A percentile compares a stretch with the other conserved stretches of the same genome.
phyloP scores from a whole-genome alignment of 2,888 invertebrate genomes.

The Trichogramma evanescens region DNA sequence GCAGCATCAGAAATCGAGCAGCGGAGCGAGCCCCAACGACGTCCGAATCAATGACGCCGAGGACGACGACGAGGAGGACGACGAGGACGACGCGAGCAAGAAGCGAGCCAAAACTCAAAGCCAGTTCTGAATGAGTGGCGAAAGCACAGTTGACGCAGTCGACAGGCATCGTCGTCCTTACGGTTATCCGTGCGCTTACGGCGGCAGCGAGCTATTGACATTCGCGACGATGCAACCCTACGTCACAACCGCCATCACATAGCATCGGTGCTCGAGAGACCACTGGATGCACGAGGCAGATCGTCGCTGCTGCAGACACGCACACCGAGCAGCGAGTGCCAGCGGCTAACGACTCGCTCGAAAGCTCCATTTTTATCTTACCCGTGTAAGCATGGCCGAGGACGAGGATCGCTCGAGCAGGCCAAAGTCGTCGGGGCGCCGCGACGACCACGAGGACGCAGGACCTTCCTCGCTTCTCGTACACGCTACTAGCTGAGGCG shows the following conservation, averaged over 20 bases:
- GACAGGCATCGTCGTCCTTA: no score
- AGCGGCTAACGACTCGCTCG: no score
- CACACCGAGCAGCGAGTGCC: no score
- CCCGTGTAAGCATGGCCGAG: constrained; percentile 16
- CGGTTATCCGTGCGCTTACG: background rate
- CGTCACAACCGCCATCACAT: no score
- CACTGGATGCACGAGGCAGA: no score
- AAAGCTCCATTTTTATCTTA: no score
- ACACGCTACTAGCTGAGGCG: no score
- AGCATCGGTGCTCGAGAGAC: no score
- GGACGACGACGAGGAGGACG: constrained; percentile 13
- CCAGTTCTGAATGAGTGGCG: constrained; percentile 26
- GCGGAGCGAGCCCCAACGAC: constrained; percentile 3
- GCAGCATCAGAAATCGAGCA: background rate
- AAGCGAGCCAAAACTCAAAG: constrained; percentile 28
- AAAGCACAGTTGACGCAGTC: no score
- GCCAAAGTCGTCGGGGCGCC: constrained; percentile 32
- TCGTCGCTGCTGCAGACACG: no score
- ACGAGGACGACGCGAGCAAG: constrained; percentile 1
- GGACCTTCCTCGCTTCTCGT: constrained; percentile 34
- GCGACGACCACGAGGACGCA: constrained; percentile 53
- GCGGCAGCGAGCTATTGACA: no score
- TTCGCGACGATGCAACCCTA: no score
- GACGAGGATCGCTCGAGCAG: constrained; percentile 11
- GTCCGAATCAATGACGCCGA: background rate